Evolutionary conservation across 2,797 vertebrate species (phyloP), one percentile per base, ranked within the genome.

Genomic region (Crenuchus spilurus): DNA sequence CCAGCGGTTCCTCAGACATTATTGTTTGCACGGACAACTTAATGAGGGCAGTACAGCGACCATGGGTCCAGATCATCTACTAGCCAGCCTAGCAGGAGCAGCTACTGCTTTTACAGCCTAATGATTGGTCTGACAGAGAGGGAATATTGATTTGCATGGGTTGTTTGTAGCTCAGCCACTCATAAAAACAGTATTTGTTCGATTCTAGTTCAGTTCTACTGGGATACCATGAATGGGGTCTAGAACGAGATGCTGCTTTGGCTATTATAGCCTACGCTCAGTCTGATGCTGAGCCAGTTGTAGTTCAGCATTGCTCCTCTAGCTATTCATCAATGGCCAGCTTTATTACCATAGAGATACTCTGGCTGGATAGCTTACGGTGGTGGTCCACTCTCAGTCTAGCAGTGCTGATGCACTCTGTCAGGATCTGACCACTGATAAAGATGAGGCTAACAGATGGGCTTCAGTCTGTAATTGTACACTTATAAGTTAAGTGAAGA

Each of bases 121-220:
- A 18, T 65, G 49, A 73, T 44, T 63, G 33, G 41, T 54, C 35
- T 72, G 37, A 76, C 20, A 1, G 31, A 42, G 61, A 35, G 39
- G 22, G 60, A 48, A 28, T 37, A 51, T 24, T 65, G 60, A 76
- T 66, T 30, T 52, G 58, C 30, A n/a, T 24, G 54, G 68, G 18
- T 26, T 4, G 26, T 71, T 64, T 51, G 20, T 24, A 18, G 31
- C 46, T 24, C 35, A 46, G 30, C 33, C 20, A 4, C 33, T 57
- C 51, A 48, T 63, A 9, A 65, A 65, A 57, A 28, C 41, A 37
- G 28, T 57, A 62, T 54, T 68, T 54, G 57, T 54, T 69, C 4
- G 2, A 33, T 70, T 75, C 39, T 37, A 2, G 18, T 20, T 44
- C 6, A 1, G n/a, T 48, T 30, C 24, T 48, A 9, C 10, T 64